phyloP scores from a whole-genome alignment of 2,888 invertebrate species.

The Ennomos quercinarius region DNA sequence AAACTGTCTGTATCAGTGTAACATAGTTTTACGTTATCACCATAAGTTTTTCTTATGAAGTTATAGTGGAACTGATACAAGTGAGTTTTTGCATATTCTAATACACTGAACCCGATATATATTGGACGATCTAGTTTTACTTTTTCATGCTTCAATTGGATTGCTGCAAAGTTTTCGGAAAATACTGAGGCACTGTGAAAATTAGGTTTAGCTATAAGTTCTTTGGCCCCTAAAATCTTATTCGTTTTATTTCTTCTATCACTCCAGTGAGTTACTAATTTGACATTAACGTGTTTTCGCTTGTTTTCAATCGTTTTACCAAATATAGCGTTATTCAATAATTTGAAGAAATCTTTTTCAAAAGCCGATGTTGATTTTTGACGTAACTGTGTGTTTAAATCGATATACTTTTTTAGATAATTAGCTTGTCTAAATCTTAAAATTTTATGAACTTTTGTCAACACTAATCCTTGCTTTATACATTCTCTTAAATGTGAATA shows the following conservation, averaged over 20 bases:
- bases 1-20: slow-evolving; percentile 18
- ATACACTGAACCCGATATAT: not conserved
- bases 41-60: not conserved
- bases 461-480: slow-evolving; percentile 7
- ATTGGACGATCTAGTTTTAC: not conserved
- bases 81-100: not conserved
- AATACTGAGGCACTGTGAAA: slow-evolving; percentile 9
- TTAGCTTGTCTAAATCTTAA: slow-evolving; percentile 10
- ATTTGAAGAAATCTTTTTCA: slow-evolving; percentile 18
- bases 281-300: slow-evolving; percentile 17
- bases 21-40: slow-evolving; percentile 1
- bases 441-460: slow-evolving; percentile 11
- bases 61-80: not conserved
- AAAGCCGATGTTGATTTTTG: slow-evolving; percentile 9
- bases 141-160: not conserved
- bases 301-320: slow-evolving; percentile 15
- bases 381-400: slow-evolving; percentile 5
- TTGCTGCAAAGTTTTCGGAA: not conserved
- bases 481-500: slow-evolving; percentile 31
- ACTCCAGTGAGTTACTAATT: slow-evolving; percentile 7
- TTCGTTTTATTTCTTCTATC: slow-evolving; percentile 6
- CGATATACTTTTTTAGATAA: slow-evolving; percentile 13
- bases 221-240: slow-evolving; percentile 9
- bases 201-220: slow-evolving; percentile 11
- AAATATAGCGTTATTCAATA: slow-evolving; percentile 15